Evolutionary conservation across 2,888 invertebrate species (phyloP), one percentile per base, ranked within the genome.

Genomic region (Alloplasta piceator): DNA sequence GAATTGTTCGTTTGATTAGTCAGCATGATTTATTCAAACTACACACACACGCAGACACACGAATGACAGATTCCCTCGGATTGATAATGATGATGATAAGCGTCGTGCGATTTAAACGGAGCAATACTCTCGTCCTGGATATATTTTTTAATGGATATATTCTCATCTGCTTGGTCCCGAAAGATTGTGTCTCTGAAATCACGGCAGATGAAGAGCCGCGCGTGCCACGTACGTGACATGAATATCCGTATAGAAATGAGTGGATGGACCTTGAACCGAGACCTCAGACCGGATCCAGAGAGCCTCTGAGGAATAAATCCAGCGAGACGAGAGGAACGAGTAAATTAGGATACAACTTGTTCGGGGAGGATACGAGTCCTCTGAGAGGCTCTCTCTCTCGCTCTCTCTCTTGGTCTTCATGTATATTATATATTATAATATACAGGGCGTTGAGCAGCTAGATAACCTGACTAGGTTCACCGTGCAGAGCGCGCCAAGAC

Each of bases 261-360:
- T n/a, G 41, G 63, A 14, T 72, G 81, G 74, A 74, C 81, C 81
- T 81, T 81, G 81, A 81, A 81, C 81, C 80, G 66, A 64, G 52
- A 14, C 52, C 12, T 16, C 73, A 77, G 81, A 81, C 81, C 78
- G 81, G 81, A 81, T 81, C 73, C 78, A 72, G 41, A 58, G 58
- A 38, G 68, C 26, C 16, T 56, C 16, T 48, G 60, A 63, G 52
- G 43, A 14, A 66, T 9, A 36, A 38, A 39, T 60, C 52, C 50
- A 63, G 55, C 46, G 78, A 80, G 76, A 72, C 55, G 56, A 76
- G 76, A 76, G 55, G 73, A 78, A 78, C 41, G 78, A 78, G 81
- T 78, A 81, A 81, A 81, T 81, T 81, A 81, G 81, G 81, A 81
- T 81, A 81, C 81, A 81, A 81, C 78, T 78, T 81, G 81, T 81